Percentiles rank a stretch among this genome's conserved stretches.
phyloP scores from a whole-genome alignment of 1,140 invertebrate genomes.

The Saccostrea cuccullata region DNA sequence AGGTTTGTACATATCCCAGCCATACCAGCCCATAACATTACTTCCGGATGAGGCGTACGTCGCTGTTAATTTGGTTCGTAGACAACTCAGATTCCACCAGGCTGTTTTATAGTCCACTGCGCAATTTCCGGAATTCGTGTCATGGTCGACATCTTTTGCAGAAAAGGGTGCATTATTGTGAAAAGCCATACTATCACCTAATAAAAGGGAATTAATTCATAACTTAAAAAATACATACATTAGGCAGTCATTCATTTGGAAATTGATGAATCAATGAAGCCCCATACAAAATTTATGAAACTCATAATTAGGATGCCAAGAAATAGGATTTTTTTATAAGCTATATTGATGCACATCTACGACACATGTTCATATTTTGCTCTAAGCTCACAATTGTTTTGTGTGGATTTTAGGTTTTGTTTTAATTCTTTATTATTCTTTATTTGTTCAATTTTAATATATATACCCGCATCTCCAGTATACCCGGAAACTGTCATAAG shows the following conservation, averaged over 20 bases:
- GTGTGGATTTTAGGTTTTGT: too few relatives aligned
- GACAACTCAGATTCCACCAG: conserved; percentile 6
- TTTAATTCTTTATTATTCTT: too few relatives aligned
- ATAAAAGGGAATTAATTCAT: neutral
- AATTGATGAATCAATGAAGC: too few relatives aligned
- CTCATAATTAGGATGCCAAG: too few relatives aligned
- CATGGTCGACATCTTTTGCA: neutral
- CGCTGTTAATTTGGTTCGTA: conserved; percentile 5
- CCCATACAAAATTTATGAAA: too few relatives aligned
- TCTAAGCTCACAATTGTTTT: too few relatives aligned
- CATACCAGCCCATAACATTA: conserved; percentile 14
- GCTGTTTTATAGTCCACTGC: conserved; percentile 1
- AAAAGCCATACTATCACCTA: neutral
- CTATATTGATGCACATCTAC: too few relatives aligned
- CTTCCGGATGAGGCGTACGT: neutral
- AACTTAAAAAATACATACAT: neutral
- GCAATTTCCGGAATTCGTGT: conserved; percentile 13
- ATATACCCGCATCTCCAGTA: conserved; percentile 16
- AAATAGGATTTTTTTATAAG: too few relatives aligned
- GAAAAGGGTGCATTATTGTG: conserved; percentile 9
- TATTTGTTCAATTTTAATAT: neutral
- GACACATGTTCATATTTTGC: too few relatives aligned
- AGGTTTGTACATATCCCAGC: neutral
- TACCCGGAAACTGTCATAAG: neutral
- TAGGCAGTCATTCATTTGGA: too few relatives aligned